Evolutionary conservation across 2,113 vertebrate species (phyloP).

Genomic region (Stomatorhinus ivindoensis): DNA sequence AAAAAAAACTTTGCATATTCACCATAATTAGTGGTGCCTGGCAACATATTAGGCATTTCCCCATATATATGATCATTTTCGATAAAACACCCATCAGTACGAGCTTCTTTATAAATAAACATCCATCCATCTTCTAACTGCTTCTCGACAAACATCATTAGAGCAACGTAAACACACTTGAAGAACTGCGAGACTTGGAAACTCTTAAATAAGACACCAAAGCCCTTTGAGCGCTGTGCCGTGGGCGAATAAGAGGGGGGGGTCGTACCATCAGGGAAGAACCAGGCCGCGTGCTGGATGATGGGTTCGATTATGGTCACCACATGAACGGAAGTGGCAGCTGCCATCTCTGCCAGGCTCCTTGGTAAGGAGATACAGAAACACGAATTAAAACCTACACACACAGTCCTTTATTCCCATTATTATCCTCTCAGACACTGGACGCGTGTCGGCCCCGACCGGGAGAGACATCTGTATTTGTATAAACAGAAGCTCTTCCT

Average conservation of each 20-base stretch:
- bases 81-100: not conserved
- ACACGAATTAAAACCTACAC: not conserved
- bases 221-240: not conserved
- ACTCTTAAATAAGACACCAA: not conserved
- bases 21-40: not conserved
- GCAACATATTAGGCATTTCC: not conserved
- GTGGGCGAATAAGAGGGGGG: not conserved
- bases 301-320: slow-evolving; percentile 92
- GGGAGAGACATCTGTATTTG: not conserved
- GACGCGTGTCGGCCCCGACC: not conserved
- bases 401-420: not conserved
- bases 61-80: not conserved
- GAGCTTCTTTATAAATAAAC: not conserved
- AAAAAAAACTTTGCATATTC: not conserved
- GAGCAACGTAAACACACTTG: not conserved
- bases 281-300: slow-evolving; percentile 95
- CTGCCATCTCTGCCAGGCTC: slow-evolving; percentile 90
- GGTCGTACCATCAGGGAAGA: slow-evolving; percentile 86
- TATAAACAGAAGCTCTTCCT: not conserved
- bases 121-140: not conserved
- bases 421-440: not conserved
- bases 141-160: not conserved
- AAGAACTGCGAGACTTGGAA: not conserved
- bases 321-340: slow-evolving; percentile 92
- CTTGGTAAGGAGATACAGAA: slow-evolving; percentile 42